phyloP scores from a whole-genome alignment of 2,797 vertebrate genomes.

The Lerista edwardsae region DNA sequence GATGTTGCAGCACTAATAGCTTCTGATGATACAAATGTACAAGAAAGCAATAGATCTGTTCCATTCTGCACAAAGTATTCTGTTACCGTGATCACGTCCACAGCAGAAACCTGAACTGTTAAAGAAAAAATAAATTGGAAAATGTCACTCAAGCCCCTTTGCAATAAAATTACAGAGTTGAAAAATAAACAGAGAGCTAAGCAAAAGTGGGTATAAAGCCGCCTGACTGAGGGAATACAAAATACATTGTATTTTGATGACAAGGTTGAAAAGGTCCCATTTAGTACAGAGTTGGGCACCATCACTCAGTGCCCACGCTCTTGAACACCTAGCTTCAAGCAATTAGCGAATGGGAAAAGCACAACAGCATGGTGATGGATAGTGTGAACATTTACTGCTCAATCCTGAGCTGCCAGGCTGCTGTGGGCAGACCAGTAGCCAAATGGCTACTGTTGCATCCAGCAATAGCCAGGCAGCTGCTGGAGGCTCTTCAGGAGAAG shows the following conservation, averaged over 20 bases:
- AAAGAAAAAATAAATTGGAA: neutral
- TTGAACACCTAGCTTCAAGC: neutral
- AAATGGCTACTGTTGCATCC: too few species aligned
- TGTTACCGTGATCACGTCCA: slow-evolving; percentile 81
- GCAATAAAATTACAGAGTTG: neutral
- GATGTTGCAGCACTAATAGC: slow-evolving; percentile 79
- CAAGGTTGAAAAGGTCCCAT: neutral
- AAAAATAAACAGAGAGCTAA: neutral
- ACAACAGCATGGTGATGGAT: neutral
- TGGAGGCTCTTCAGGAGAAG: too few species aligned
- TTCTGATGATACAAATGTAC: slow-evolving; percentile 85
- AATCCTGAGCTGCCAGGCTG: too few species aligned
- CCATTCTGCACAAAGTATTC: slow-evolving; percentile 89
- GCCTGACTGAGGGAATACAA: neutral
- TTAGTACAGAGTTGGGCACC: neutral
- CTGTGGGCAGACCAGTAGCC: too few species aligned
- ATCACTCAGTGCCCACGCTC: neutral
- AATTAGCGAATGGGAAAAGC: neutral
- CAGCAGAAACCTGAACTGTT: slow-evolving; percentile 62
- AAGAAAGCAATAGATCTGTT: slow-evolving; percentile 82
- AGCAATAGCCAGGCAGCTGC: too few species aligned
- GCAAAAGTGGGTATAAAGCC: neutral
- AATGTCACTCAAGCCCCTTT: neutral
- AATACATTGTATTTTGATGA: neutral
- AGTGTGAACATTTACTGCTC: neutral